Conservation (phyloP, 1,140 invertebrate genomes). For the Orius insidiosus region DNA sequence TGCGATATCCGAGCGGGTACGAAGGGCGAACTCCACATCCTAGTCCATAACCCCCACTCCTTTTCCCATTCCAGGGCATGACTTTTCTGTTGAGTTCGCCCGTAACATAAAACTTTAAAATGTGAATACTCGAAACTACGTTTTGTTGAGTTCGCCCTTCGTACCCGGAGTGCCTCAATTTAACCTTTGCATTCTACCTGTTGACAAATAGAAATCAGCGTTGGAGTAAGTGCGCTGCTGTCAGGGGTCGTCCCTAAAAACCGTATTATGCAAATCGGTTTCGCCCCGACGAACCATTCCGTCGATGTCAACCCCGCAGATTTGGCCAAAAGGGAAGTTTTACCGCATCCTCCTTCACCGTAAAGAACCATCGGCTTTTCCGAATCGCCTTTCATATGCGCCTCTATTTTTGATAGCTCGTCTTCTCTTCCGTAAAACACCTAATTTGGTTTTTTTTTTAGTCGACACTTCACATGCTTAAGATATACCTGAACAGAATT, state of each 20-base stretch:
- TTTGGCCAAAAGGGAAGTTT: constrained; percentile 90
- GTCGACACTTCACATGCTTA: not conserved
- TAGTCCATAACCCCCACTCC: too few species aligned
- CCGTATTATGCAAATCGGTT: constrained; percentile 73
- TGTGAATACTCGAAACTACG: too few species aligned
- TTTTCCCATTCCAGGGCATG: too few species aligned
- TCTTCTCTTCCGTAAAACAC: constrained; percentile 90
- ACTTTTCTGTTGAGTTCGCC: too few species aligned
- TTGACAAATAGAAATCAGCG: constrained; percentile 87
- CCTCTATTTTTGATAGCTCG: constrained; percentile 59
- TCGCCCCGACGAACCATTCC: constrained; percentile 52
- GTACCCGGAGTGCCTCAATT: too few species aligned
- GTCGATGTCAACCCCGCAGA: constrained; percentile 58
- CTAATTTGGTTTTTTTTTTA: constrained; percentile 23
- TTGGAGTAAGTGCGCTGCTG: constrained; percentile 82
- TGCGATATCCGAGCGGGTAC: too few species aligned
- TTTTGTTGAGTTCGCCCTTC: too few species aligned
- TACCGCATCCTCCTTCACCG: constrained; percentile 92
- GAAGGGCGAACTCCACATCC: too few species aligned
- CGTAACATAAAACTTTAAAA: too few species aligned
- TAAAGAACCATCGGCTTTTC: constrained; percentile 85
- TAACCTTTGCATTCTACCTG: constrained; percentile 57
- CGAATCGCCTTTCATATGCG: constrained; percentile 70
- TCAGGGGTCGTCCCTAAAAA: constrained; percentile 95
- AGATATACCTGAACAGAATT: constrained; percentile 66